Evolutionary conservation across 2,797 vertebrate species (phyloP), one percentile per base, ranked within the genome.

Genomic region (Psittacula derbiana): DNA sequence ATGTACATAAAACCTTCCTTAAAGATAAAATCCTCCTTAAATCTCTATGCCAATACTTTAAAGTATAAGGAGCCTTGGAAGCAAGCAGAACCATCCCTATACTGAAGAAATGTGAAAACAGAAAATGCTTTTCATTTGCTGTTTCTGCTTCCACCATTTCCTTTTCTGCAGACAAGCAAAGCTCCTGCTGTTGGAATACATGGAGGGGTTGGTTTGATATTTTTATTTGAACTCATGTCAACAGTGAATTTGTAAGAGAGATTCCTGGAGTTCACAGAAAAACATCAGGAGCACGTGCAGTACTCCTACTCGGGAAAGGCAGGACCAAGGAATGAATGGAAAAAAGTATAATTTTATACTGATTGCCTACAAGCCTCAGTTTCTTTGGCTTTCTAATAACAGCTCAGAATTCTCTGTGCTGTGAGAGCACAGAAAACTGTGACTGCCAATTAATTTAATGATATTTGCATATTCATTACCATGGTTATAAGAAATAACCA

Each of bases 381-480:
- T 91, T 64, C 82, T 74, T 78, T 43, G 33, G 70, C 89, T 47
- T 70, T 53, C 53, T 69, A 10, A 53, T 23, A 84, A 55, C 36
- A 70, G 80, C 73, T 88, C 50, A 46, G 58, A 86, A 41, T 67
- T 36, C 60, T 85, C 70, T 27, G 47, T 53, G 53, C 80, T 74
- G 33, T 0, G 4, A 83, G 66, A 88, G 76, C 62, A 64, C 52
- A 52, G 70, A 52, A 64, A 96, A 55, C 46, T 62, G 33, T 7
- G 74, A 53, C 58, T 86, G 88, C 62, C 82, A 69, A 66, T 91
- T 86, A 90, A 81, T 58, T 31, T 31, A 62, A 69, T 27, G n/a
- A 23, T 65, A 73, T 88, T 79, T 92, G 88, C 93, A 93, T 76
- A 66, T 50, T 78, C 73, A 71, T 78, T 58, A 38, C 65, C 62